These are phyloP conservation scores for Serilophus lunatus DNA, from an alignment of 2,113 vertebrate species.

Conservation along the genomic window DNA sequence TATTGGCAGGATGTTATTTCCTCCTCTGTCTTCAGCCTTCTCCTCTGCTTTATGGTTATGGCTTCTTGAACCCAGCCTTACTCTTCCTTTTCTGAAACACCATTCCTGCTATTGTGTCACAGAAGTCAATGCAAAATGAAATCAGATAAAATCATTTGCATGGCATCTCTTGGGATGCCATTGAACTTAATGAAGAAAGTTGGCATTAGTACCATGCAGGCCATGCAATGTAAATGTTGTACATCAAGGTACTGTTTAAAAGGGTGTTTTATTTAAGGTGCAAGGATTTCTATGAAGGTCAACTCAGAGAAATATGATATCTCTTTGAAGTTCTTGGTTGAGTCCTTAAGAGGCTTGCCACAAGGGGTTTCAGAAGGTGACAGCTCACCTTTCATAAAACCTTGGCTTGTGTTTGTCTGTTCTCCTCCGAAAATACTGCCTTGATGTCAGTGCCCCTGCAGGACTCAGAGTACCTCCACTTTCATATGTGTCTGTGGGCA, in stretches of 20 bases:
- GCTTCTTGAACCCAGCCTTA: not conserved
- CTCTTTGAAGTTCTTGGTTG: not conserved
- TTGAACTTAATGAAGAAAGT: not conserved
- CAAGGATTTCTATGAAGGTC: not conserved
- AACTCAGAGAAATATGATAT: not conserved
- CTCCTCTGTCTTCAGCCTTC: not conserved
- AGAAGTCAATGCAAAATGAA: not conserved
- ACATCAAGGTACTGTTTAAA: not conserved
- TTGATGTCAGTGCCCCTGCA: not conserved
- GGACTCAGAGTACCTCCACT: fast-evolving
- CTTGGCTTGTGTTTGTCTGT: not conserved
- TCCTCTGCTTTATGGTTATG: not conserved
- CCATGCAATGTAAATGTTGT: fast-evolving
- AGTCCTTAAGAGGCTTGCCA: not conserved
- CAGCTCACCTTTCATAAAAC: not conserved
- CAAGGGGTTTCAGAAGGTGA: not conserved
- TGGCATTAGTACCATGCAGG: not conserved
- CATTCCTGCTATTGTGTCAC: not conserved
- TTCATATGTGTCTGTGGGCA: not conserved
- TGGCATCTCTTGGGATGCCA: not conserved
- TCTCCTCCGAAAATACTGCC: not conserved
- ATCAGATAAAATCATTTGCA: not conserved
- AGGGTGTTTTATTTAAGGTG: not conserved
- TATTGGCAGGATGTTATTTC: not conserved
- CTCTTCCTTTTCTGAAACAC: not conserved